A percentile compares a stretch with the other conserved stretches of the same genome.
phyloP scores from a whole-genome alignment of 2,113 vertebrate species.

The Rhea americana region DNA sequence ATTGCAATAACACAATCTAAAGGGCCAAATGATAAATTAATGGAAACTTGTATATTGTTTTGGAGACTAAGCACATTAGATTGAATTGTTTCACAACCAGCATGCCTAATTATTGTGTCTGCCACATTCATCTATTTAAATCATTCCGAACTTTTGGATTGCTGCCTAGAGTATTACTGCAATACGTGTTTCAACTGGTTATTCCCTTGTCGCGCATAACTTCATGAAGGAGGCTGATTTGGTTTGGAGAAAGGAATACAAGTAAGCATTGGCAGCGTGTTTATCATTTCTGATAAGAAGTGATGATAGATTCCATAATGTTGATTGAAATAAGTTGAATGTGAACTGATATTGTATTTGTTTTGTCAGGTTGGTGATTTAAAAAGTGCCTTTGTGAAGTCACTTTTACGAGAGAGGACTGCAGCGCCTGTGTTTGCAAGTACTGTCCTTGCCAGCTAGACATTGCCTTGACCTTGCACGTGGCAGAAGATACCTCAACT shows the following conservation, averaged over 20 bases:
- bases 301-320: neutral
- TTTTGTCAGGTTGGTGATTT: constrained; percentile 82
- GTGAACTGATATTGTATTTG: constrained; percentile 65
- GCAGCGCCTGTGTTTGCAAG: constrained; percentile 28
- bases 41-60: constrained; percentile 69
- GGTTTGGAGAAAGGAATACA: neutral
- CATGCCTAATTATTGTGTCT: constrained; percentile 82
- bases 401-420: constrained; percentile 71
- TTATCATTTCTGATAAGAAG: constrained; percentile 15
- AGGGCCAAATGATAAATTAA: constrained; percentile 72
- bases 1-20: constrained; percentile 44
- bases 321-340: constrained; percentile 6
- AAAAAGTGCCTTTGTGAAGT: constrained; percentile 86
- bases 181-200: constrained; percentile 74
- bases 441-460: constrained; percentile 62
- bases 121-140: constrained; percentile 85
- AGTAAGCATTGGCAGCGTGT: neutral
- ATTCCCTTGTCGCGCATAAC: constrained; percentile 40
- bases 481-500: constrained; percentile 75
- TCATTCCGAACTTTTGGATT: constrained; percentile 81
- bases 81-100: constrained; percentile 75
- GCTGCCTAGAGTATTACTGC: constrained; percentile 82
- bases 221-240: constrained; percentile 51
- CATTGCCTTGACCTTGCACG: constrained; percentile 65
- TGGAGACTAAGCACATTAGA: constrained; percentile 74